These are phyloP conservation scores for Chymomyza costata DNA, from an alignment of 1,140 invertebrate species.

Conservation along the genomic window DNA sequence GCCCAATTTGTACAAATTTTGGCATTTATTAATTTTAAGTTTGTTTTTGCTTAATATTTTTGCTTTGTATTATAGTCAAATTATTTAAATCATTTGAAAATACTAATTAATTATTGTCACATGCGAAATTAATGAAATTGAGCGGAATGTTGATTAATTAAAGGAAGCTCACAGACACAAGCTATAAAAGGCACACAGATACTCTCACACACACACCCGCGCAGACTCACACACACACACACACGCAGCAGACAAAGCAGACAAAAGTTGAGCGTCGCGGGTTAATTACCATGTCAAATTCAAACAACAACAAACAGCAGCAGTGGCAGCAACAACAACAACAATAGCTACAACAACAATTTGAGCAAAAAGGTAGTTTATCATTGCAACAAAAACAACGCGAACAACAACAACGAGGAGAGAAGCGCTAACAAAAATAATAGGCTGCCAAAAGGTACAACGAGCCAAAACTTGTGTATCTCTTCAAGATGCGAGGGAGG, in stretches of 20 bases:
- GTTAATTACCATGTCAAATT: slow-evolving; percentile 74
- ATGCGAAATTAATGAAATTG: slow-evolving; percentile 61
- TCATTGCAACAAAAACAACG: slow-evolving; percentile 55
- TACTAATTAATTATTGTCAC: slow-evolving; percentile 55
- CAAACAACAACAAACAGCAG: slow-evolving; percentile 66
- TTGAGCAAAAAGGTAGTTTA: slow-evolving; percentile 51
- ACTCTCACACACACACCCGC: slow-evolving; percentile 24
- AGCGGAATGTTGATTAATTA: slow-evolving; percentile 63
- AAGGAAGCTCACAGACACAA: no score
- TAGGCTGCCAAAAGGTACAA: slow-evolving; percentile 62
- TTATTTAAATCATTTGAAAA: slow-evolving; percentile 58
- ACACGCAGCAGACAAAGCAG: slow-evolving; percentile 12
- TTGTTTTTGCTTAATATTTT: slow-evolving; percentile 55
- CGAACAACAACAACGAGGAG: slow-evolving; percentile 17
- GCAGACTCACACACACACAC: slow-evolving; percentile 10
- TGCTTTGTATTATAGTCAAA: slow-evolving; percentile 33
- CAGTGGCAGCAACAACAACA: slow-evolving; percentile 22
- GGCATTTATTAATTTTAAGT: no score
- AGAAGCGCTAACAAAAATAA: slow-evolving; percentile 56
- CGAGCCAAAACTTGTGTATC: slow-evolving; percentile 23
- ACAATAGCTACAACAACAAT: slow-evolving; percentile 5
- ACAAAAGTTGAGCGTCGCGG: slow-evolving; percentile 69
- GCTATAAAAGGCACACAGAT: slow-evolving; percentile 6
- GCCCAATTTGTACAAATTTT: slow-evolving; percentile 49
- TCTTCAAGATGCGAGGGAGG: slow-evolving; percentile 1